Evolutionary conservation across 1,140 invertebrate species (phyloP).

Genomic region (Caenorhabditis tropicalis): DNA sequence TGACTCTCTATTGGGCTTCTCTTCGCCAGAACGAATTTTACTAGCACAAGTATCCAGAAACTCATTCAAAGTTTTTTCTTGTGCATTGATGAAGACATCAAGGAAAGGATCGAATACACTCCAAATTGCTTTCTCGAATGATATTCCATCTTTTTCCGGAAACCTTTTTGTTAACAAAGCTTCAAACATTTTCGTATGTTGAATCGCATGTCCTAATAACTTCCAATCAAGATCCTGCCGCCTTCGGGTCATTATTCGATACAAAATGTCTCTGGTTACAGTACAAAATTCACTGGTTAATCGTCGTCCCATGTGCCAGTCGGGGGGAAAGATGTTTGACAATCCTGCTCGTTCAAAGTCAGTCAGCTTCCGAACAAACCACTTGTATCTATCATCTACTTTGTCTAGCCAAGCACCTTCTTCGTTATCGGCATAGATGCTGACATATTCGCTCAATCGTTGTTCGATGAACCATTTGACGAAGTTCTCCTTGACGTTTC

Average conservation of each 20-base stretch:
- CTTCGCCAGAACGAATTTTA: constrained; percentile 70
- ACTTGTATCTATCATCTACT: constrained; percentile 81
- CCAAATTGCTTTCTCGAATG: constrained; percentile 71
- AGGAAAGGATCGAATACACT: constrained; percentile 67
- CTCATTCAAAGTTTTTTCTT: constrained; percentile 66
- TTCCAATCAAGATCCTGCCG: constrained; percentile 91
- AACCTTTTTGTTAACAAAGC: constrained; percentile 86
- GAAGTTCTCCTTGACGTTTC: constrained; percentile 81
- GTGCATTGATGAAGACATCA: constrained; percentile 68
- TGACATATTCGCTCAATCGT: constrained; percentile 89
- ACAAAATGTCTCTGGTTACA: constrained; percentile 76
- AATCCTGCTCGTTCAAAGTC: constrained; percentile 93
- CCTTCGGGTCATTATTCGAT: constrained; percentile 84
- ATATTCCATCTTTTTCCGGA: constrained; percentile 76
- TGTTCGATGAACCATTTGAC: constrained; percentile 89
- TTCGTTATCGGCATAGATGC: constrained; percentile 91
- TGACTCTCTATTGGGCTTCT: constrained; percentile 72
- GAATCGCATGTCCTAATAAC: constrained; percentile 89
- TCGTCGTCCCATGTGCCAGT: constrained; percentile 92
- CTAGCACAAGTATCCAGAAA: constrained; percentile 69
- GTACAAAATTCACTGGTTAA: constrained; percentile 91
- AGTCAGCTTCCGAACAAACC: constrained; percentile 95
- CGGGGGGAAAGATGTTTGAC: constrained; percentile 84
- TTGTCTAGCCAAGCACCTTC: constrained; percentile 91
- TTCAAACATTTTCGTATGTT: constrained; percentile 92